Evolutionary conservation across 1,140 invertebrate genomes (phyloP).

Genomic region (Cylas formicarius): DNA sequence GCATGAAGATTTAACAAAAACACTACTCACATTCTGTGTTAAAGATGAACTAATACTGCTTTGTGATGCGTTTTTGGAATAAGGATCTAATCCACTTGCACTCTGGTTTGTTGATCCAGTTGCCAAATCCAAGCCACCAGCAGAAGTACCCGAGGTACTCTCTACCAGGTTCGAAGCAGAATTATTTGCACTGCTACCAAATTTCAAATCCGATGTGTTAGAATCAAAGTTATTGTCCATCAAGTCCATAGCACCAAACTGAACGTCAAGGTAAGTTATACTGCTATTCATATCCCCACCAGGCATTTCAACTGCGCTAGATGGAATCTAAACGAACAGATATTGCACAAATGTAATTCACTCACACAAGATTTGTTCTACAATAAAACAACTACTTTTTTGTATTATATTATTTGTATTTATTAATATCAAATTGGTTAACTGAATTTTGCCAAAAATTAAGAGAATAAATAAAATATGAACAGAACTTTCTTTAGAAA

Average conservation of each 20-base stretch:
- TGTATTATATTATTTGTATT: not conserved
- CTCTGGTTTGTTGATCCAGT: slow-evolving; percentile 21
- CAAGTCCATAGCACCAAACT: slow-evolving; percentile 88
- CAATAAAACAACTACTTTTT: not conserved
- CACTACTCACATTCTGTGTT: slow-evolving; percentile 37
- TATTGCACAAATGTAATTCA: not conserved
- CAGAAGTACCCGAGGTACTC: too few species aligned
- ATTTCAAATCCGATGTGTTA: slow-evolving; percentile 48
- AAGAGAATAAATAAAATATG: not conserved
- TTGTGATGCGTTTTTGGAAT: slow-evolving; percentile 35
- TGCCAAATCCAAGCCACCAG: not conserved
- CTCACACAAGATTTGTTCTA: not conserved
- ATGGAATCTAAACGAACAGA: slow-evolving; percentile 63
- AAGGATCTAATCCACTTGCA: slow-evolving; percentile 21
- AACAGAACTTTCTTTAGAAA: not conserved
- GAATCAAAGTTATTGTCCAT: slow-evolving; percentile 51
- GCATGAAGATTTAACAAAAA: slow-evolving; percentile 1
- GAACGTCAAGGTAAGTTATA: slow-evolving; percentile 80
- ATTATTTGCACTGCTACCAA: too few species aligned
- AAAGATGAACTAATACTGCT: slow-evolving; percentile 42
- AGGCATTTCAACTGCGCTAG: slow-evolving; percentile 92
- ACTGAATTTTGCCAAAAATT: too few species aligned
- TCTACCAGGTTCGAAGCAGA: too few species aligned
- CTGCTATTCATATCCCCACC: slow-evolving; percentile 68
- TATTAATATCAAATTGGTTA: slow-evolving; percentile 16